phyloP scores from a whole-genome alignment of 2,797 vertebrate species.

The Spinibarbus caldwelli region DNA sequence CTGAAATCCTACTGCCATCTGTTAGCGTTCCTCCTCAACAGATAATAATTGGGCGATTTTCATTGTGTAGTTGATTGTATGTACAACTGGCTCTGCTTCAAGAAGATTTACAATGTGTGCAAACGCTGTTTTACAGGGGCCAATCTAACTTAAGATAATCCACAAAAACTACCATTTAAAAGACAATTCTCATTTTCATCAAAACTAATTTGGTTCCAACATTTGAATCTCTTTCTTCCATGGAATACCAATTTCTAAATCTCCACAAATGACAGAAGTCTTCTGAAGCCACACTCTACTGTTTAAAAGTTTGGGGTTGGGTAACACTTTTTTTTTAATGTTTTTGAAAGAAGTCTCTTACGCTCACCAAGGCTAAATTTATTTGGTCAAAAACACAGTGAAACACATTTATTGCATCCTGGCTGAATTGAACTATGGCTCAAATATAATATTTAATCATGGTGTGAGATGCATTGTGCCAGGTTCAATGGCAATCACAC shows the following conservation, averaged over 20 bases:
- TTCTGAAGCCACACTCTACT: neutral
- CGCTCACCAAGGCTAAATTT: no score
- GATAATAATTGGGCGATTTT: conserved; percentile 34
- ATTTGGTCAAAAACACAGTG: no score
- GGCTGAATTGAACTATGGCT: neutral
- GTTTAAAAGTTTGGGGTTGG: neutral
- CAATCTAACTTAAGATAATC: neutral
- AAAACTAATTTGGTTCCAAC: neutral
- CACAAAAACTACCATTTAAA: neutral
- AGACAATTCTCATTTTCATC: neutral
- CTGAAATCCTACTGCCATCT: conserved; percentile 49
- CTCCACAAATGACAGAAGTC: neutral
- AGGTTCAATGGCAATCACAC: no score
- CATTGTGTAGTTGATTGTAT: conserved; percentile 24
- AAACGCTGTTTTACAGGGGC: neutral
- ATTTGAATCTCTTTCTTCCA: neutral
- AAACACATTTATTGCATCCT: neutral
- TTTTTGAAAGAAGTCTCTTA: neutral
- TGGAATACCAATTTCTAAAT: neutral
- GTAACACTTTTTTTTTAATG: neutral
- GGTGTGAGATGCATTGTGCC: no score
- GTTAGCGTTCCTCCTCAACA: conserved; percentile 21
- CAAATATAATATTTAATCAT: no score
- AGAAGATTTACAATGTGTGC: neutral
- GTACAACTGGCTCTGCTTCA: conserved; percentile 3